Evolutionary conservation across 2,888 invertebrate species (phyloP), one percentile per base, ranked within the genome.

Genomic region (Chaitophorus viminalis): DNA sequence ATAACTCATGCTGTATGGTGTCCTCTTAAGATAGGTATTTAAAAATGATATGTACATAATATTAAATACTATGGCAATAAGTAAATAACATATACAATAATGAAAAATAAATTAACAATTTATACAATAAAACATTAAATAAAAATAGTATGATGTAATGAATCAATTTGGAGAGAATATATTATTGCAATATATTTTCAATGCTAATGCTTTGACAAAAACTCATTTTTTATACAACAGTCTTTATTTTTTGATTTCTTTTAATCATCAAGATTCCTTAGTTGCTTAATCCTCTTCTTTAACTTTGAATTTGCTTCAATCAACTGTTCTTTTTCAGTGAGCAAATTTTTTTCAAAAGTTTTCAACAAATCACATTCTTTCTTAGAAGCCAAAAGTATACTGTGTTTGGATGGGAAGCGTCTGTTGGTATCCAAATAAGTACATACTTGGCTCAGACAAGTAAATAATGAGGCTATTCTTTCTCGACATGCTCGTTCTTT

Each of bases 401-500:
- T 81, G 25, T 65, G 65, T 14, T 87, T 87, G 25, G 87, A 87
- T 18, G 87, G 75, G 0, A 33, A 5, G 25, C 87, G 87, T 46
- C 81, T 79, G 21, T 74, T 87, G 6, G 29, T 14, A 1, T 87
- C 46, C n/a, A 87, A 46, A 31, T 81, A 65, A 46, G 65, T 81
- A 65, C 87, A 87, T 25, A 0, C 4, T 31, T 75, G 39, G 4
- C 6, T 25, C 0, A 87, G 33, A 18, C 18, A 3, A 1, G 0
- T 6, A 60, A 87, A 87, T 33, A 46, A 31, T 14, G 31, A 33
- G 0, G 74, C 29, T n/a, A 87, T 81, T 0, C 11, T 17, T 25
- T 65, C n/a, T 31, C 87, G 60, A 2, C 81, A 87, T 6, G 5
- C 31, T 36, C 87, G 87, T 87, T 87, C 87, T 81, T 87, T 87